Evolutionary conservation across 2,888 invertebrate species (phyloP), one percentile per base, ranked within the genome.

Genomic region (Cosmia trapezina): DNA sequence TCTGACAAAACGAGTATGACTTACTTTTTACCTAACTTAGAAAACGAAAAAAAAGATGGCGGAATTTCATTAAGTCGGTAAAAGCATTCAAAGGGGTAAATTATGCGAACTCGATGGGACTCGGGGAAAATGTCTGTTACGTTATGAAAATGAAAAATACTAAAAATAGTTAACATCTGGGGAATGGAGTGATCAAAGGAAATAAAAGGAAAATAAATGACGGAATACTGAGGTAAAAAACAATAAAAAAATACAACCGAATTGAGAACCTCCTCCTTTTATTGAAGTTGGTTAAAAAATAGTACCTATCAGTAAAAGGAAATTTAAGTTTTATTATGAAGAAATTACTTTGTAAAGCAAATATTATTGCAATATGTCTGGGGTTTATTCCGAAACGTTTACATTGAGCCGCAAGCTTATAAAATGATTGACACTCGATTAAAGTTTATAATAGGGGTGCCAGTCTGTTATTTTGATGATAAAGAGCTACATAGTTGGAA

Each of bases 1-100:
- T 63, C 43, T 51, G 22, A 60, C n/a, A 56, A 68, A 73, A 65
- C 33, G 41, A 73, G 12, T 33, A 63, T n/a, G 45, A 59, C 67
- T 66, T 45, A 51, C 56, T 73, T 62, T 61, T 33, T 7, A 2
- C 61, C 19, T n/a, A 69, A 66, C 28, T 45, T n/a, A 17, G n/a
- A 63, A 49, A 66, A 51, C 22, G 17, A 51, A 67, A 68, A 68
- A 59, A 70, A 47, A 68, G 69, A 72, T 68, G 71, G 45, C 54
- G 67, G 76, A 73, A 78, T 80, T 85, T 81, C 53, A 83, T 83
- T 84, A 82, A 78, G 56, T 66, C 72, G 65, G 63, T 63, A 54
- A 66, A 70, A 65, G 66, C 53, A 67, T 80, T 84, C 80, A 80
- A 87, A 85, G 76, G 81, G 75, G 80, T 81, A 66, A 80, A 83